A percentile compares a stretch with the other conserved stretches of the same genome.
Conservation (phyloP, 2,888 invertebrate species). For the Parnassius apollo region DNA sequence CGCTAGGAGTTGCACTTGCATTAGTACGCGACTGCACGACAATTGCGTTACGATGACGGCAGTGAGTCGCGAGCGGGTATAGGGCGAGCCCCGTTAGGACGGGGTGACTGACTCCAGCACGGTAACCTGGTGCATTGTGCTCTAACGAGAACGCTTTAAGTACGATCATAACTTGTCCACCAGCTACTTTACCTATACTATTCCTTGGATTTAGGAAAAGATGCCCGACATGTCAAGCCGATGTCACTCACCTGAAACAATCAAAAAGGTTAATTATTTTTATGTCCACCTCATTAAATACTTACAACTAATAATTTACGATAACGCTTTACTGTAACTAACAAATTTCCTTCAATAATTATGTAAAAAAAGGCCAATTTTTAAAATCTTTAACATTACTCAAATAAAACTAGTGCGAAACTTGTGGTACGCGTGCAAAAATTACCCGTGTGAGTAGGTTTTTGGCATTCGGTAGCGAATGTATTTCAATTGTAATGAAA, state of each 20-base stretch:
- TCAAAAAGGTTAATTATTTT: constrained; percentile 32
- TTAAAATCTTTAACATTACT: background rate
- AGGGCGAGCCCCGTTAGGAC: constrained; percentile 78
- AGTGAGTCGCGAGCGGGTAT: constrained; percentile 53
- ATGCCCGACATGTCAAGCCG: background rate
- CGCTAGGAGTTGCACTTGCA: constrained; percentile 58
- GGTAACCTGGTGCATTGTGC: constrained; percentile 80
- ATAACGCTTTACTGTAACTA: too few relatives aligned
- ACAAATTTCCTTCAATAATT: background rate
- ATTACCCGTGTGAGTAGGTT: too few relatives aligned
- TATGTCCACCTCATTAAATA: background rate
- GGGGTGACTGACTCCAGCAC: constrained; percentile 77
- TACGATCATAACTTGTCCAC: constrained; percentile 62
- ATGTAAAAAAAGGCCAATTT: background rate
- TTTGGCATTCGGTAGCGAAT: background rate
- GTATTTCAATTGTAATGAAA: constrained; percentile 52
- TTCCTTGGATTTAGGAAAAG: constrained; percentile 21
- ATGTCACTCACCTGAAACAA: constrained; percentile 67
- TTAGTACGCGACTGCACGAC: constrained; percentile 69
- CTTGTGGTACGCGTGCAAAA: too few relatives aligned
- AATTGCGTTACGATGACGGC: constrained; percentile 70
- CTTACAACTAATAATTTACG: too few relatives aligned
- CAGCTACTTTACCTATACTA: constrained; percentile 54
- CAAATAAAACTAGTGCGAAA: background rate
- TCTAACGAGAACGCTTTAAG: constrained; percentile 77